A percentile compares a stretch with the other conserved stretches of the same genome.
Evolutionary conservation across 2,797 vertebrate species (phyloP).

Genomic region (Platyrinchus mystaceus): DNA sequence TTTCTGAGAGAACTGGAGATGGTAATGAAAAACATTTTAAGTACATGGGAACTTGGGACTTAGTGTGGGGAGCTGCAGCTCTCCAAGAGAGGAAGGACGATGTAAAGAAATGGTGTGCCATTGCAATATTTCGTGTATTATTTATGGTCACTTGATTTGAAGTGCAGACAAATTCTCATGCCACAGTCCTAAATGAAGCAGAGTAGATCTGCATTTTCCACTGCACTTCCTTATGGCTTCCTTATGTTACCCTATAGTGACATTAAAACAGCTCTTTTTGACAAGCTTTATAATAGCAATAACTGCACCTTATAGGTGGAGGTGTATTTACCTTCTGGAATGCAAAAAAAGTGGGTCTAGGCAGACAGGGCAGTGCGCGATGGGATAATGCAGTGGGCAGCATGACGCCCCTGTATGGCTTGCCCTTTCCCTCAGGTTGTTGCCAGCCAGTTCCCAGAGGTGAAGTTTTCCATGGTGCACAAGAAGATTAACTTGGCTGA

Average conservation of each 20-base stretch:
- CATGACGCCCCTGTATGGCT: neutral
- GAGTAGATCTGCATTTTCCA: neutral
- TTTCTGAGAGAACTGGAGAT: slow-evolving; percentile 90
- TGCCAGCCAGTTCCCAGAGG: slow-evolving; percentile 85
- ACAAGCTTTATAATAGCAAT: neutral
- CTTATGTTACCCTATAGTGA: neutral
- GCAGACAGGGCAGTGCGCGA: neutral
- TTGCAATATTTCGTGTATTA: neutral
- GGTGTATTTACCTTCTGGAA: neutral
- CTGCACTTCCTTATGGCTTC: neutral
- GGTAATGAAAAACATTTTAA: slow-evolving; percentile 69
- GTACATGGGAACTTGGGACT: neutral
- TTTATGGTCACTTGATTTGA: neutral
- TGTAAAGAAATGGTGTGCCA: neutral
- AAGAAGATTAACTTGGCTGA: slow-evolving; percentile 99
- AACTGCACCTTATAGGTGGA: neutral
- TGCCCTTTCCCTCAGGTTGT: slow-evolving; percentile 77
- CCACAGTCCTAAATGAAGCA: neutral
- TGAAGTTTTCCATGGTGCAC: slow-evolving; percentile 97
- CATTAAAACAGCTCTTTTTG: neutral
- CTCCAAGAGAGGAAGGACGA: neutral
- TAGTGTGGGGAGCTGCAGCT: neutral
- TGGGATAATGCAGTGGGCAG: neutral
- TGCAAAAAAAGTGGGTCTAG: neutral
- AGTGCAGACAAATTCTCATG: neutral